Conservation (phyloP, 2,113 vertebrate species). For the Dendropsophus ebraccatus region DNA sequence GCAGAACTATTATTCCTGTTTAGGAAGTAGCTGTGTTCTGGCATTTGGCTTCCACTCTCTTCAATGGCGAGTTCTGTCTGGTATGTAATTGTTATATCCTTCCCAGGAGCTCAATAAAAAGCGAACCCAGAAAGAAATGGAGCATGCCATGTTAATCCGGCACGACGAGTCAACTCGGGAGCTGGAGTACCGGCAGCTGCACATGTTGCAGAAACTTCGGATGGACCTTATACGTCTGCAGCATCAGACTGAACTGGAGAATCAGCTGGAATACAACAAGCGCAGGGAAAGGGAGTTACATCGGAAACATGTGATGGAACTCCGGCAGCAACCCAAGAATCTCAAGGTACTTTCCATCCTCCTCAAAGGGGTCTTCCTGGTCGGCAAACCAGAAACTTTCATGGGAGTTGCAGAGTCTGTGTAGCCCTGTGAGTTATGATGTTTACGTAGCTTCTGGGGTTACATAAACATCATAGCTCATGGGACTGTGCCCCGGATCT, state of each 20-base stretch:
- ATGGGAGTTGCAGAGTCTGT: too few species aligned
- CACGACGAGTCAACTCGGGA: slow-evolving; percentile 97
- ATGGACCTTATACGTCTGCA: slow-evolving; percentile 98
- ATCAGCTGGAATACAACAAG: slow-evolving; percentile 99
- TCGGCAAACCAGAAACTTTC: too few species aligned
- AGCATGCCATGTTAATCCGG: slow-evolving; percentile 97
- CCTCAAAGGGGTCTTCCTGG: too few species aligned
- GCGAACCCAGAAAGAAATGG: slow-evolving; percentile 98
- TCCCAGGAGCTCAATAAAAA: slow-evolving; percentile 95
- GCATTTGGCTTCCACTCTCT: neutral
- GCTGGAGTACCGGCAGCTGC: slow-evolving; percentile 93
- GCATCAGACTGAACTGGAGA: slow-evolving; percentile 98
- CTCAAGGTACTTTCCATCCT: slow-evolving; percentile 81
- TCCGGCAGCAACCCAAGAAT: slow-evolving; percentile 98
- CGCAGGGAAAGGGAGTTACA: slow-evolving; percentile 94
- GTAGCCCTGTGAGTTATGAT: too few species aligned
- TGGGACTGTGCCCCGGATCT: too few species aligned
- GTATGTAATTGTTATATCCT: slow-evolving; percentile 2
- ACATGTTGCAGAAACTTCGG: slow-evolving; percentile 93
- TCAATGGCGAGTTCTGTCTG: neutral
- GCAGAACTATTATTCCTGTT: neutral
- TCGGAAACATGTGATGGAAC: slow-evolving; percentile 97
- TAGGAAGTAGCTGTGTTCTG: neutral
- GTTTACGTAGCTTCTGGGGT: too few species aligned
- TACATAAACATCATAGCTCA: too few species aligned